Conservation (phyloP, 2,797 vertebrate species). For the Heteromormyrus szaboi region DNA sequence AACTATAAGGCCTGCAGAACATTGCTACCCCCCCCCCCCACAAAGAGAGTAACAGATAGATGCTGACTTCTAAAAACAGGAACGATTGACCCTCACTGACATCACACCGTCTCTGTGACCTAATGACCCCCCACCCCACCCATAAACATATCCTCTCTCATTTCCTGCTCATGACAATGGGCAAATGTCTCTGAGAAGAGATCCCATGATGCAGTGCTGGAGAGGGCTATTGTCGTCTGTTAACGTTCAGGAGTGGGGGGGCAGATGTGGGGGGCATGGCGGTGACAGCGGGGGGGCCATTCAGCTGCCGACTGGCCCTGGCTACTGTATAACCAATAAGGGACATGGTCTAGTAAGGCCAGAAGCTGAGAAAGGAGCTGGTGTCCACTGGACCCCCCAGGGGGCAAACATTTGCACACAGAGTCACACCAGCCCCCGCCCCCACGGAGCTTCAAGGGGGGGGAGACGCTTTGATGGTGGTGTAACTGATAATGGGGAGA, state of each 20-base stretch:
- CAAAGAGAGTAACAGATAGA: background rate
- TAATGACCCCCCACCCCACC: background rate
- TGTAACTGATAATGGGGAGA: background rate
- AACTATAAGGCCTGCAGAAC: background rate
- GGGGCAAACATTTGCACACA: background rate
- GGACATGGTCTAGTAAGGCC: background rate
- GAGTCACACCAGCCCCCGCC: background rate
- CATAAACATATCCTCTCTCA: background rate
- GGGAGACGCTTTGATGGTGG: background rate
- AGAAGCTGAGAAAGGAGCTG: background rate
- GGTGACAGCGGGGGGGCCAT: background rate
- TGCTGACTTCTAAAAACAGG: background rate
- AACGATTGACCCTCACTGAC: background rate
- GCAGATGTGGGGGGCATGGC: background rate
- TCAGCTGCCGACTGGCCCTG: background rate
- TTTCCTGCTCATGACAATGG: constrained; percentile 11
- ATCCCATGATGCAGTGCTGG: background rate
- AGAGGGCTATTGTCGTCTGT: background rate
- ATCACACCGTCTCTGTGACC: background rate
- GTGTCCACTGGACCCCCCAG: background rate
- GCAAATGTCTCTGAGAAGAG: background rate
- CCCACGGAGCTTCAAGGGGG: background rate
- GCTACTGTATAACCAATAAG: background rate
- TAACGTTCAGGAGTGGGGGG: background rate
- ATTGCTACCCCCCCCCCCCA: background rate